Evolutionary conservation across 2,113 vertebrate species (phyloP).

Genomic region (Neoarius graeffei): DNA sequence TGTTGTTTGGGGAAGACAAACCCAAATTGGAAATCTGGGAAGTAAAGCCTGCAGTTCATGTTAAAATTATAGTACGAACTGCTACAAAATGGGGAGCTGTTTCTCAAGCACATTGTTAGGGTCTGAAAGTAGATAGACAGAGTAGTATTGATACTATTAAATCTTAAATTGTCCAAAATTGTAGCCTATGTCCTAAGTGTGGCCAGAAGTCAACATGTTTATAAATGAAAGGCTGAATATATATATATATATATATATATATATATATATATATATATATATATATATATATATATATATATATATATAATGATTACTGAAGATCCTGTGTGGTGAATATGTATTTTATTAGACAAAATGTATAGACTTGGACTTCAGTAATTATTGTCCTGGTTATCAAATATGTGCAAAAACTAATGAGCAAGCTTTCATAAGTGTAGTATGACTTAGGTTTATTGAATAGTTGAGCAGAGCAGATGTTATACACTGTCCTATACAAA

Average conservation of each 20-base stretch:
- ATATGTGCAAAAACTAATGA: constrained; percentile 1
- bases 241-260: too few species aligned
- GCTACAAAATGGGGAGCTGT: background rate
- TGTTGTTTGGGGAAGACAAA: background rate
- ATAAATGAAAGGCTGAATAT: background rate
- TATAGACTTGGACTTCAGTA: background rate
- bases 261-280: too few species aligned
- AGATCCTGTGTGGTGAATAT: background rate
- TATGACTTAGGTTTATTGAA: constrained; percentile 29
- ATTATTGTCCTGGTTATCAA: background rate
- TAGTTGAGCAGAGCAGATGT: constrained; percentile 65
- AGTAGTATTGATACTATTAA: constrained; percentile 16
- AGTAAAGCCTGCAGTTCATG: constrained; percentile 5
- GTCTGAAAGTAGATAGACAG: background rate
- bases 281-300: too few species aligned
- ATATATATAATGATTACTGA: background rate
- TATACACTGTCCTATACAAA: constrained; percentile 67
- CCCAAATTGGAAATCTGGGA: background rate
- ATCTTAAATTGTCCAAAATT: background rate
- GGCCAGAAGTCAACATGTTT: background rate
- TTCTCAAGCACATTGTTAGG: background rate
- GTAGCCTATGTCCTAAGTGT: background rate
- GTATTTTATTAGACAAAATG: constrained; percentile 29
- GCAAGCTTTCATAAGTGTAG: constrained; percentile 33
- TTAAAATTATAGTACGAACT: constrained; percentile 26